Base-by-base conservation (phyloP, 2,113 vertebrate species). In the Excalfactoria chinensis region DNA sequence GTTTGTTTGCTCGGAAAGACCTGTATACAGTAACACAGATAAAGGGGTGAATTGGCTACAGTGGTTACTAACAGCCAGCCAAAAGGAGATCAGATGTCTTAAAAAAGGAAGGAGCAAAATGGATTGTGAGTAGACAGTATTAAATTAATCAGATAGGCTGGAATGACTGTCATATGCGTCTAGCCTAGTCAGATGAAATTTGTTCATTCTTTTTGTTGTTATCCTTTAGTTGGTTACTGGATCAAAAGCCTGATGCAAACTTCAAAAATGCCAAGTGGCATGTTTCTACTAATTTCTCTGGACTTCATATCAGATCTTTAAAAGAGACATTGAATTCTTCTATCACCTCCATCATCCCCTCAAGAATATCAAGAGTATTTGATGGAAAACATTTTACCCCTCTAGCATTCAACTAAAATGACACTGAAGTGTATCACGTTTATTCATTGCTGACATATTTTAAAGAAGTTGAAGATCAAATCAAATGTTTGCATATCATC, bases 61-160 rank as follows among this genome's bases (percentile, higher is more conserved):
- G 74, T 0, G 16, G 87, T 93, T 93, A 84, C 89, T 91, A 93
- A 89, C 89, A 91, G 94, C 62, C 53, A 68, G 67, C 53, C 73
- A 75, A 63, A 40, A 60, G 73, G 70, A 89, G 81, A 86, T 92
- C 73, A 84, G 37, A 67, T 88, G 34, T 92, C 70, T 93, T 55
- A 86, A 48, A 93, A 90, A 68, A 44, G 43, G 48, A 78, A 76
- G 53, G 32, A 78, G 30, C 20, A 82, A 92, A 93, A 81, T 26
- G 21, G 64, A 85, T 49, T 77, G 49, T 62, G 77, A 86, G 35
- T 22, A 58, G 78, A 66, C 66, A 72, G 43, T 20, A 10, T 84
- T 78, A 78, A 60, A 89, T 78, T 89, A 84, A 90, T 86, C 51
- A 88, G 72, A 66, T 43, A 87, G 55, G 40, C n/a, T 71, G 17